Base-by-base conservation (phyloP, 2,797 vertebrate genomes). In the Mus minutoides region DNA sequence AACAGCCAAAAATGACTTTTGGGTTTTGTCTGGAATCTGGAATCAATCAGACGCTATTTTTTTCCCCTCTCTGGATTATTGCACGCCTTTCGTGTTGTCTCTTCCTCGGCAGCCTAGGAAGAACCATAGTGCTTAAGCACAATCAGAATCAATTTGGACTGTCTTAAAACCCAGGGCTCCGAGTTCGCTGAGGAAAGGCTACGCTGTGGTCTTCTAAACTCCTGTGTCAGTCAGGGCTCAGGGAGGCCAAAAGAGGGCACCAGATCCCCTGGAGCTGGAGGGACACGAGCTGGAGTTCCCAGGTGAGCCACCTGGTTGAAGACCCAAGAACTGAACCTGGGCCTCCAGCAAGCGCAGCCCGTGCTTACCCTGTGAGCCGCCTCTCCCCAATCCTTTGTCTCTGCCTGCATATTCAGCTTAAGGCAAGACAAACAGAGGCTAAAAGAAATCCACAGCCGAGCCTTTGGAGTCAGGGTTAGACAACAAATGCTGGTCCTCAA, bases 21-120 rank as follows among this genome's bases (percentile, higher is more conserved):
- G 71, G 49, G 79, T 94, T 93, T 52, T 78, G 60, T 62, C 69
- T 91, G 13, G 46, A 91, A 75, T 92, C 93, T 87, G 90, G 95
- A 94, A 49, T 97, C 79, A 78, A 84, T 92, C 90, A 1, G 8
- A 21, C 52, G 60, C 86, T 76, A 19, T 73, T 78, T 73, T 52
- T 62, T n/a, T n/a, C n/a, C 52, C 71, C 13, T n/a, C 2, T 62
- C 26, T 76, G 49, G 37, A 40, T 83, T 46, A 34, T 62, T 80
- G 78, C 67, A n/a, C 69, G 12, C n/a, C 58, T 29, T 64, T 73
- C 17, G 0, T 34, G 58, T 7, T 80, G 10, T 46, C 73, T 92
- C 90, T 79, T 69, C 9, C 54, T 79, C 79, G 69, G 64, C n/a
- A 40, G n/a, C 67, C 3, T 46, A 40, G 54, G 80, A 40, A 16